These are phyloP conservation scores for Drosophila siamana DNA, from an alignment of 2,888 invertebrate species.

Conservation along the genomic window DNA sequence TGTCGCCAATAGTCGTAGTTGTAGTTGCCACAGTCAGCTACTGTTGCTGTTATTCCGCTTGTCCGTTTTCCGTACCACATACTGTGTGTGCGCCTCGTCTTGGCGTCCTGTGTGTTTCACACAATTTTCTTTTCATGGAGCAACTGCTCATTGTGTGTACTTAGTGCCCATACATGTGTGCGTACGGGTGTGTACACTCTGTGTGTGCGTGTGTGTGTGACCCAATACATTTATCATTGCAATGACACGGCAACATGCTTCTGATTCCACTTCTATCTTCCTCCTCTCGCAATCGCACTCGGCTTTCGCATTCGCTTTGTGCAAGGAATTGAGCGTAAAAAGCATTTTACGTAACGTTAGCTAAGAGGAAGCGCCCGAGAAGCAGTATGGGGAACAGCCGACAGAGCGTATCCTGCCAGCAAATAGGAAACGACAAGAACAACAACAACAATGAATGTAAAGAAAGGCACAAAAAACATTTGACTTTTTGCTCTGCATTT, in stretches of 20 bases:
- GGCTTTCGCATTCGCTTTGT: conserved; percentile 16
- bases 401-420: conserved; percentile 56
- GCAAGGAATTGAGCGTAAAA: conserved; percentile 46
- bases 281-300: conserved; percentile 4
- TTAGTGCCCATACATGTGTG: conserved; percentile 31
- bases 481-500: conserved; percentile 61
- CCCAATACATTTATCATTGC: conserved; percentile 79
- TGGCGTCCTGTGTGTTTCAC: conserved; percentile 44
- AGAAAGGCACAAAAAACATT: conserved; percentile 30
- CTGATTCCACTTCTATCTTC: conserved; percentile 32
- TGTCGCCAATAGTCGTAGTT: conserved; percentile 31
- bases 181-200: conserved; percentile 1
- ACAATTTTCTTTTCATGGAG: conserved; percentile 68
- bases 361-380: conserved; percentile 27
- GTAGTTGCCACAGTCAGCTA: conserved; percentile 13
- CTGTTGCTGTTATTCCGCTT: conserved; percentile 15
- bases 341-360: conserved; percentile 63
- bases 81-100: conserved; percentile 7
- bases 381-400: conserved; percentile 28
- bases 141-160: conserved; percentile 52
- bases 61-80: conserved; percentile 3
- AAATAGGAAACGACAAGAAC: conserved; percentile 53
- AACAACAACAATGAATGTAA: conserved; percentile 38
- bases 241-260: conserved; percentile 72
- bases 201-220: conserved; percentile 31